phyloP scores from a whole-genome alignment of 2,797 vertebrate species.

The Poeciliopsis infans region DNA sequence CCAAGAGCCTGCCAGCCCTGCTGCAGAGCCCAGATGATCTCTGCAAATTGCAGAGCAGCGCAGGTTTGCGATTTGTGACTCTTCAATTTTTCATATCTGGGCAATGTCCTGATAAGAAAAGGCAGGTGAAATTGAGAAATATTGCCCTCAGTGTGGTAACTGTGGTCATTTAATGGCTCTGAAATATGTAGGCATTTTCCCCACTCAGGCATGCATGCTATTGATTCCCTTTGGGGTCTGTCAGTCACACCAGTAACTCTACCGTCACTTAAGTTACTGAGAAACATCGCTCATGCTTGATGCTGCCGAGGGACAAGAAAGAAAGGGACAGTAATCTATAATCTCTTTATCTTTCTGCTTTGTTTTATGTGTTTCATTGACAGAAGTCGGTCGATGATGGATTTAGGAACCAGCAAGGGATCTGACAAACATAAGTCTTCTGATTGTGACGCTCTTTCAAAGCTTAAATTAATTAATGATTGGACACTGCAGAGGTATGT shows the following conservation, averaged over 20 bases:
- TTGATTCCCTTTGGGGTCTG: conserved; percentile 73
- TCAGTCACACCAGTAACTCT: conserved; percentile 75
- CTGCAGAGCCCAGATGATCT: conserved; percentile 10
- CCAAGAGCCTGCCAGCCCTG: conserved; percentile 3
- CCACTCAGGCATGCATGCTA: conserved; percentile 57
- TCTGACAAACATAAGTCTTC: conserved; percentile 20
- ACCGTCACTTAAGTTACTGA: conserved; percentile 68
- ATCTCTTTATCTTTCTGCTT: conserved; percentile 47
- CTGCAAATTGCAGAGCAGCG: conserved; percentile 12
- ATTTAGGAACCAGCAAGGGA: conserved; percentile 30
- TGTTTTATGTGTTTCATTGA: conserved; percentile 23
- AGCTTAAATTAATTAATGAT: conserved; percentile 2
- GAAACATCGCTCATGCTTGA: conserved; percentile 65
- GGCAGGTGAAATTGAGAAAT: conserved; percentile 72
- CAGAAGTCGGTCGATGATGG: conserved; percentile 14
- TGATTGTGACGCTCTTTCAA: conserved; percentile 8
- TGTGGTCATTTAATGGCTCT: conserved; percentile 73
- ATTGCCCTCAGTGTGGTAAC: conserved; percentile 65
- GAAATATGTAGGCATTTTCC: conserved; percentile 74
- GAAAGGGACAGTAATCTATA: conserved; percentile 46
- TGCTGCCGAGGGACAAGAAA: conserved; percentile 16
- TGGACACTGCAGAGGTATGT: not conserved
- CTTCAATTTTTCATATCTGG: conserved; percentile 57
- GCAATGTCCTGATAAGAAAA: conserved; percentile 62
- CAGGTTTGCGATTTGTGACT: conserved; percentile 28